phyloP scores from a whole-genome alignment of 2,888 invertebrate species.

The Zele albiditarsus region DNA sequence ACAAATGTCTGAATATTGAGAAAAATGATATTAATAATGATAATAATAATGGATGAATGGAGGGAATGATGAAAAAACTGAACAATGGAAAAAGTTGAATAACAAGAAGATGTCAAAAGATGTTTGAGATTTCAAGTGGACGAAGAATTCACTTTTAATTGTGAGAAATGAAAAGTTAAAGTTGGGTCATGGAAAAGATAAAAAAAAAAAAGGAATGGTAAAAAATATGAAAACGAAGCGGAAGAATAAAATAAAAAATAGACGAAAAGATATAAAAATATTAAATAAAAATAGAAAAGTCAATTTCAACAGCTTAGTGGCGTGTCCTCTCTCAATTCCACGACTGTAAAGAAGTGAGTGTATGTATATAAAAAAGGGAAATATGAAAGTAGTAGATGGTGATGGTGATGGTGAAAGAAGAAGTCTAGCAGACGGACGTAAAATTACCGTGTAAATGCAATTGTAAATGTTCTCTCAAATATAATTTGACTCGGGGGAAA shows the following conservation, averaged over 20 bases:
- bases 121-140: slow-evolving; percentile 3
- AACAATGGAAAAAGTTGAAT: slow-evolving; percentile 1
- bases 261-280: not conserved
- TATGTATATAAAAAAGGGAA: not conserved
- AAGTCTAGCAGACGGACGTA: slow-evolving; percentile 28
- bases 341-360: not conserved
- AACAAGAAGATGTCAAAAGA: slow-evolving; percentile 6
- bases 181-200: not conserved
- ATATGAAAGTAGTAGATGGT: not conserved
- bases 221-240: not conserved
- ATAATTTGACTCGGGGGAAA: slow-evolving; percentile 46
- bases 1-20: not conserved
- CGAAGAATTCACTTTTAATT: not conserved
- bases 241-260: not conserved
- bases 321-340: not conserved
- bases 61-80: not conserved
- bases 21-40: not conserved
- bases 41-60: not conserved
- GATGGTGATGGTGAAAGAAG: not conserved
- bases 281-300: not conserved
- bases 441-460: slow-evolving; percentile 56
- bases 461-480: slow-evolving; percentile 53
- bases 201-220: not conserved
- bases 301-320: not conserved
- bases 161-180: not conserved